Conservation (phyloP, 2,797 vertebrate species). For the Gymnopithys bicolor region DNA sequence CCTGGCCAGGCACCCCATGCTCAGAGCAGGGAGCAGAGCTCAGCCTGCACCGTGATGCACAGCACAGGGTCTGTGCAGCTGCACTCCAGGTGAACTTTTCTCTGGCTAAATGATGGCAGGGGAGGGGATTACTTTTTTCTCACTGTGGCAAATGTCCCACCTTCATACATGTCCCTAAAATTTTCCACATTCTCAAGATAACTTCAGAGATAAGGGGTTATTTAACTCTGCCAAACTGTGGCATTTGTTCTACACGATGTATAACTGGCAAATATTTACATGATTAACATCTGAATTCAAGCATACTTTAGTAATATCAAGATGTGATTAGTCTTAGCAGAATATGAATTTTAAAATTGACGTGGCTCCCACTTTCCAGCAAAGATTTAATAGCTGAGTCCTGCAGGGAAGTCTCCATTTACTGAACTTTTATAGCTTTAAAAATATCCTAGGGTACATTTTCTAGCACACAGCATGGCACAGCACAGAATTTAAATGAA, state of each 20-base stretch:
- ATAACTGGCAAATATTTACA: constrained; percentile 61
- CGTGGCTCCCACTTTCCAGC: constrained; percentile 20
- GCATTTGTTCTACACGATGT: neutral
- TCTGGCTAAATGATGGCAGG: neutral
- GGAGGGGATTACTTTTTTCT: neutral
- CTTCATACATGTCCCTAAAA: neutral
- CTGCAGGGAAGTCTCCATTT: constrained; percentile 66
- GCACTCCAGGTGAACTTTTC: neutral
- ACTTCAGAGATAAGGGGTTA: constrained; percentile 40
- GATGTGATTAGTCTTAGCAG: constrained; percentile 56
- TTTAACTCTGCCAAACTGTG: neutral
- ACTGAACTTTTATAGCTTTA: constrained; percentile 56
- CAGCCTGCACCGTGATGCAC: fast-evolving
- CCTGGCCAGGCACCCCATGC: neutral
- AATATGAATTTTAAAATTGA: constrained; percentile 62
- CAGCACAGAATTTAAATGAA: constrained; percentile 61
- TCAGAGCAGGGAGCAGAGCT: neutral
- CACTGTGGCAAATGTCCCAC: neutral
- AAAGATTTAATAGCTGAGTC: constrained; percentile 67
- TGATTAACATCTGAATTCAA: constrained; percentile 47
- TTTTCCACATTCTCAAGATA: constrained; percentile 54
- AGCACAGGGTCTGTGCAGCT: neutral
- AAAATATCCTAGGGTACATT: constrained; percentile 56
- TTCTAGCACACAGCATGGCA: constrained; percentile 17
- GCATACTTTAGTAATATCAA: constrained; percentile 38